Percentiles rank a stretch among this genome's conserved stretches.
Evolutionary conservation across 1,140 invertebrate species (phyloP).

Genomic region (Diachasmimorpha longicaudata): DNA sequence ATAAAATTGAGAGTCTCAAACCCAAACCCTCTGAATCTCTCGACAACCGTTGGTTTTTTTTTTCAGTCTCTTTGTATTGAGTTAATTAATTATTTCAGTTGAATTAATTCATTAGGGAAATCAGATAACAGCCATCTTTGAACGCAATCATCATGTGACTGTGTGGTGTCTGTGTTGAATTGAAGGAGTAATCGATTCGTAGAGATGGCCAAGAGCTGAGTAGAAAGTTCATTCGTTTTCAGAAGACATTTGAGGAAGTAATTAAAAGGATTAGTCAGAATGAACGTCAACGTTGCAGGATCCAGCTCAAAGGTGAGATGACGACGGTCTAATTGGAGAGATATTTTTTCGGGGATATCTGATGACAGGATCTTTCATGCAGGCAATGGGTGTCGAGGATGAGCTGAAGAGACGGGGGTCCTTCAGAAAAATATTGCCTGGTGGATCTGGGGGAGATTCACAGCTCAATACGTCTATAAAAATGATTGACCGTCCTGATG

Average conservation of each 20-base stretch:
- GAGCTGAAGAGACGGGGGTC: constrained; percentile 58
- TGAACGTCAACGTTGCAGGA: not conserved
- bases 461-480: constrained; percentile 65
- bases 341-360: not conserved
- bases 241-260: not conserved
- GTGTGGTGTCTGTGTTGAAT: no score
- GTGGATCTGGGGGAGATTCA: constrained; percentile 61
- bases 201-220: not conserved
- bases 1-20: no score
- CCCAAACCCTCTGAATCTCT: no score
- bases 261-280: not conserved
- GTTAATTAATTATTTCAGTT: no score
- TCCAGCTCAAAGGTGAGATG: constrained; percentile 1
- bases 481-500: constrained; percentile 64
- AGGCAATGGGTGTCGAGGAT: constrained; percentile 39
- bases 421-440: constrained; percentile 63
- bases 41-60: no score
- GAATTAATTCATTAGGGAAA: no score
- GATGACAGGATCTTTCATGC: constrained; percentile 37
- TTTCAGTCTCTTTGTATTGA: no score
- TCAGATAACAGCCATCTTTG: no score
- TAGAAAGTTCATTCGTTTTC: no score
- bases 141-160: no score
- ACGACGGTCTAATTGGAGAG: not conserved
- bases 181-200: no score